These are phyloP conservation scores for Pasiphila rectangulata DNA, from an alignment of 2,888 invertebrate genomes.

Conservation along the genomic window DNA sequence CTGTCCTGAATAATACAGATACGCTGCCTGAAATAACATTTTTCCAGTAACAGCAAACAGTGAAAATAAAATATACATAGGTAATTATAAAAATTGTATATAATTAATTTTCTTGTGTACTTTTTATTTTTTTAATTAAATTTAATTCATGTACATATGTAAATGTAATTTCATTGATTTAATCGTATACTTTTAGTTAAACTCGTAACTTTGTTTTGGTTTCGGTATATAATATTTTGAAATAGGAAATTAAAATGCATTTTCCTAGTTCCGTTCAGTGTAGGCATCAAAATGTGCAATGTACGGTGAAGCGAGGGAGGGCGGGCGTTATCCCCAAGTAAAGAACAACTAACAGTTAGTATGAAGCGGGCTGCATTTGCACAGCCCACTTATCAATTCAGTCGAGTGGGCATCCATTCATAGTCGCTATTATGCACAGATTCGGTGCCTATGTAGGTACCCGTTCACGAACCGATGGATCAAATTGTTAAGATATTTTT, in stretches of 20 bases:
- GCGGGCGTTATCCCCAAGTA: slow-evolving; percentile 9
- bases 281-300: slow-evolving; percentile 12
- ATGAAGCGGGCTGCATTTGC: slow-evolving; percentile 38
- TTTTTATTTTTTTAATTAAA: no score
- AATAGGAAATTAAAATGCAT: no score
- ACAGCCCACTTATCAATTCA: slow-evolving; percentile 79
- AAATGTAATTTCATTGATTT: no score
- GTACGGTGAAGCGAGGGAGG: slow-evolving; percentile 7
- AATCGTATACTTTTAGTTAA: no score
- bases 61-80: not conserved
- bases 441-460: slow-evolving; percentile 70
- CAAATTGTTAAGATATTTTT: slow-evolving; percentile 23
- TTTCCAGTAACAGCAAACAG: not conserved
- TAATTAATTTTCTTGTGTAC: no score
- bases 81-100: no score
- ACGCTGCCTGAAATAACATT: not conserved
- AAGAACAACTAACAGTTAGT: slow-evolving; percentile 10
- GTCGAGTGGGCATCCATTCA: slow-evolving; percentile 78
- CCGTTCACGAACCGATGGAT: slow-evolving; percentile 57
- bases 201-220: no score
- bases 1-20: not conserved
- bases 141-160: no score
- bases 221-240: no score
- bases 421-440: slow-evolving; percentile 71
- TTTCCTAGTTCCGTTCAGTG: not conserved